These are phyloP conservation scores for Theodoxus fluviatilis DNA, from an alignment of 2,888 invertebrate species.

Conservation along the genomic window DNA sequence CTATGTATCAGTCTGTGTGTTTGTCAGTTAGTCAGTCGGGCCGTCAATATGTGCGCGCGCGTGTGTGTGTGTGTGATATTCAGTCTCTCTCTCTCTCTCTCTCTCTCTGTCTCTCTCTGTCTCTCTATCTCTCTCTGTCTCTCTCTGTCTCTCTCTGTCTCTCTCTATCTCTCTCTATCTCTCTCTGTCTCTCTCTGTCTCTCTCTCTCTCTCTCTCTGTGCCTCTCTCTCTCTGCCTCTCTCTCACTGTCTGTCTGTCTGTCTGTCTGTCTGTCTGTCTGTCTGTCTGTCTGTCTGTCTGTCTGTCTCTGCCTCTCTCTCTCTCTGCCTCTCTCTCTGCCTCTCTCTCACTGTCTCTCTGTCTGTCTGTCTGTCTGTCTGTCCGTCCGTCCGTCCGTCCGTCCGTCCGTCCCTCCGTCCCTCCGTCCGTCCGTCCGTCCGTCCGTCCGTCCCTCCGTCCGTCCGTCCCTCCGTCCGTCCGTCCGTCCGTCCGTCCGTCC, in stretches of 20 bases:
- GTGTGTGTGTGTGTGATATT: background rate
- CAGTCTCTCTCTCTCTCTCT: constrained; percentile 21
- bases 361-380: constrained; percentile 12
- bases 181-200: constrained; percentile 10
- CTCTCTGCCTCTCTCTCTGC: constrained; percentile 1
- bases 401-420: background rate
- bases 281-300: constrained; percentile 5
- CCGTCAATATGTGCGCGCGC: no score
- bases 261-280: constrained; percentile 8
- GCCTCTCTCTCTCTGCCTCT: background rate
- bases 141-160: constrained; percentile 5
- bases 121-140: constrained; percentile 12
- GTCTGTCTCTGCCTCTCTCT: background rate
- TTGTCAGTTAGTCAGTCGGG: no score
- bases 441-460: background rate
- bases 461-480: constrained; percentile 4
- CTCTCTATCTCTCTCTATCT: constrained; percentile 7
- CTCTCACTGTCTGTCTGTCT: constrained; percentile 1
- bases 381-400: background rate
- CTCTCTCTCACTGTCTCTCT: background rate
- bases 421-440: background rate
- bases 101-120: constrained; percentile 17
- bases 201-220: constrained; percentile 16
- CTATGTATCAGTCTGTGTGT: no score
- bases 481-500: background rate